A percentile compares a stretch with the other conserved stretches of the same genome.
Evolutionary conservation across 2,888 invertebrate genomes (phyloP).

Genomic region (Drosophila pegasa): DNA sequence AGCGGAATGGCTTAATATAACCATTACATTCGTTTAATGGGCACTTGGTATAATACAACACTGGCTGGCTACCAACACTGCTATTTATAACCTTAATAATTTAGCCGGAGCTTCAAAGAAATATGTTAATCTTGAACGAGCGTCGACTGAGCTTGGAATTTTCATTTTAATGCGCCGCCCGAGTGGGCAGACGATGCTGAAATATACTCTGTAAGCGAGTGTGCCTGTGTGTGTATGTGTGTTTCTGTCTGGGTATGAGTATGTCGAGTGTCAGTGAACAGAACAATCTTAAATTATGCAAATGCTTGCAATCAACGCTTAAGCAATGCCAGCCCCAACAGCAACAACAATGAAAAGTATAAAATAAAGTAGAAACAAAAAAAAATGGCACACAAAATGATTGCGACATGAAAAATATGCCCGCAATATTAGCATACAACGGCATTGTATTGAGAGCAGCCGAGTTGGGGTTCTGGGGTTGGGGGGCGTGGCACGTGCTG

Average conservation of each 20-base stretch:
- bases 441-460: constrained; percentile 27
- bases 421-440: constrained; percentile 69
- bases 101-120: constrained; percentile 66
- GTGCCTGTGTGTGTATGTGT: neutral
- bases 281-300: constrained; percentile 75
- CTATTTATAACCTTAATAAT: constrained; percentile 78
- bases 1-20: neutral
- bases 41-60: constrained; percentile 16
- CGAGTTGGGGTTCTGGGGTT: neutral
- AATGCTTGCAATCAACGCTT: constrained; percentile 77
- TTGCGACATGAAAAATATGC: constrained; percentile 75
- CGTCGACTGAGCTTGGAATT: constrained; percentile 54
- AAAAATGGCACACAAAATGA: constrained; percentile 57
- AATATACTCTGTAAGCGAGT: neutral
- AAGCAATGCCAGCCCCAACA: constrained; percentile 51
- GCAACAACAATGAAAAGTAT: constrained; percentile 18
- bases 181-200: constrained; percentile 40
- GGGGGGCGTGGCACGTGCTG: constrained; percentile 1
- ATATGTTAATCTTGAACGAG: constrained; percentile 71
- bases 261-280: constrained; percentile 54
- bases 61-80: constrained; percentile 27
- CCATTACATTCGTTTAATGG: constrained; percentile 21
- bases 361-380: constrained; percentile 24
- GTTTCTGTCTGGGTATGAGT: neutral
- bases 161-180: constrained; percentile 68